Evolutionary conservation across 2,888 invertebrate genomes (phyloP), one percentile per base, ranked within the genome.

Genomic region (Trichacis sp.): DNA sequence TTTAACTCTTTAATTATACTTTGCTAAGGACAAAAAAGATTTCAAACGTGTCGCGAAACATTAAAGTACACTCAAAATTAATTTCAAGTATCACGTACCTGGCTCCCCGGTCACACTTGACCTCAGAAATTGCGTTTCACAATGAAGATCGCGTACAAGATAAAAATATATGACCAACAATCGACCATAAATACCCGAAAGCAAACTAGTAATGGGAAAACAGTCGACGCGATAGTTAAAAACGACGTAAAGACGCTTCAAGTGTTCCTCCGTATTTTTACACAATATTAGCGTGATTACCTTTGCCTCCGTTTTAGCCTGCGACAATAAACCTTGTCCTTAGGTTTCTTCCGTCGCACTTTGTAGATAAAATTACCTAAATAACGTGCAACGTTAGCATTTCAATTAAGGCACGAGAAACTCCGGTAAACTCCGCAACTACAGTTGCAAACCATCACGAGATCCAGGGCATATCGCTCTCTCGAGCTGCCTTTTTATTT

Each of bases 301-400:
- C 50, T 51, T 38, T 42, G 12, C 45, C 51, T 49, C 54, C 38
- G 14, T 40, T 50, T 24, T 40, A 42, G 50, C 33, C 36, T n/a
- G 40, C 38, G 50, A 66, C 59, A 62, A 62, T 59, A 62, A 66
- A 54, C 53, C 20, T 49, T 49, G 54, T 51, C 36, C 38, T 1
- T 4, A 18, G 51, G 38, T 53, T 66, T 54, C 55, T 55, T 60
- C 38, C 42, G n/a, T 30, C 30, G 51, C 59, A 56, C 49, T 33
- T 62, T 55, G 61, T 42, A 45, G 57, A 59, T n/a, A n/a, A 62
- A 66, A 66, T 62, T 55, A 33, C 55, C 59, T 66, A 59, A 62
- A 55, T 52, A 59, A 62, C 56, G 50, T 55, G 66, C 62, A 52
- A 55, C 52, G 58, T 55, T 52, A 49, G 66, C 62, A 66, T 66